These are phyloP conservation scores for Drosophila quadrilineata DNA, from an alignment of 1,140 invertebrate genomes.

Conservation along the genomic window DNA sequence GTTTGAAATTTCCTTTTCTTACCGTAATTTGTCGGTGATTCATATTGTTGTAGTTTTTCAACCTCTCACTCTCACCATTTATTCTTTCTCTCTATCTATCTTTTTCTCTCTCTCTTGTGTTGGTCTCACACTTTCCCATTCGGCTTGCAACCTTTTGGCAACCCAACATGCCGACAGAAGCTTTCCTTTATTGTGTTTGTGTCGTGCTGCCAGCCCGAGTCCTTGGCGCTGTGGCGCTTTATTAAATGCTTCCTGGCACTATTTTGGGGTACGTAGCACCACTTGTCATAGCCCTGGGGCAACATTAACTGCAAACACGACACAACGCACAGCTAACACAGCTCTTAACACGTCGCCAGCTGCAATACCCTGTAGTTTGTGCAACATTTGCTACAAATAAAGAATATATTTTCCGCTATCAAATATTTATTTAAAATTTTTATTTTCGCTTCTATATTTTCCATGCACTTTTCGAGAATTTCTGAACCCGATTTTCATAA, in stretches of 20 bases:
- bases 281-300: constrained; percentile 27
- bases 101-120: background rate
- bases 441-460: too few relatives aligned
- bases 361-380: background rate
- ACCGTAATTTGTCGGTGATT: constrained; percentile 75
- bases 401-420: too few relatives aligned
- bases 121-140: background rate
- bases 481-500: too few relatives aligned
- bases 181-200: constrained; percentile 3
- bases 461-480: too few relatives aligned
- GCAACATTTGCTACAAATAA: too few relatives aligned
- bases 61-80: background rate
- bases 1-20: constrained; percentile 56
- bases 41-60: constrained; percentile 47
- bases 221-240: constrained; percentile 11
- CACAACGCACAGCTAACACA: constrained; percentile 4
- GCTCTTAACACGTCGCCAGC: background rate
- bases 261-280: constrained; percentile 16
- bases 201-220: background rate
- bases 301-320: constrained; percentile 39
- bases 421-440: too few relatives aligned
- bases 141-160: background rate
- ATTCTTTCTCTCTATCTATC: background rate
- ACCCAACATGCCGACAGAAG: constrained; percentile 9
- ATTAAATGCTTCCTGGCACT: constrained; percentile 59